These are phyloP conservation scores for Lonchura striata DNA, from an alignment of 2,113 vertebrate species.

Conservation along the genomic window DNA sequence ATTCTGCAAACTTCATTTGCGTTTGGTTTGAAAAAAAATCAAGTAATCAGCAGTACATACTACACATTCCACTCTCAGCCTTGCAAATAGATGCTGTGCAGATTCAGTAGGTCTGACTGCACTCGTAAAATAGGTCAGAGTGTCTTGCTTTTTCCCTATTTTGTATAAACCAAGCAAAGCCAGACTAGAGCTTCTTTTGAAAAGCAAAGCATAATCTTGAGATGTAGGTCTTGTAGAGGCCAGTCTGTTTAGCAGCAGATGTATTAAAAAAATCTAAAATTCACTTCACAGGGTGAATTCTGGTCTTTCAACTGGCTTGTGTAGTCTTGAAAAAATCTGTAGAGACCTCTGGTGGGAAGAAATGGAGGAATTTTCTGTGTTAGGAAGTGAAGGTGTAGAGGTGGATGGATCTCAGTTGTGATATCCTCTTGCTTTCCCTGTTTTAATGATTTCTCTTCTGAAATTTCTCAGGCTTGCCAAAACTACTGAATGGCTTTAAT, in stretches of 20 bases:
- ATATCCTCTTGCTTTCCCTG: not conserved
- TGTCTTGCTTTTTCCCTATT: not conserved
- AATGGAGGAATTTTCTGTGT: not conserved
- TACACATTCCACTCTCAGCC: not conserved
- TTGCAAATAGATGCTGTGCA: not conserved
- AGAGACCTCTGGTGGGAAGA: conserved; percentile 11
- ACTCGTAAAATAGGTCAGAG: not conserved
- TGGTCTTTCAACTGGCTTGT: not conserved
- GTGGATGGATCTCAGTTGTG: not conserved
- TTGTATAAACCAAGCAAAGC: not conserved
- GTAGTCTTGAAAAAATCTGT: not conserved
- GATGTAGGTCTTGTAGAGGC: not conserved
- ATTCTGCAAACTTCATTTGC: not conserved
- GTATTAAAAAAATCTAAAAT: not conserved
- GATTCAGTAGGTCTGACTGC: not conserved
- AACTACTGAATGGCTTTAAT: not conserved
- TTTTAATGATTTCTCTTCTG: not conserved
- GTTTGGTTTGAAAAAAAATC: conserved; percentile 8
- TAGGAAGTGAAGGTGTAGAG: not conserved
- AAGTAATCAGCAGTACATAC: not conserved
- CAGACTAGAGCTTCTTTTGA: not conserved
- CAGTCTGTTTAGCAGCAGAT: not conserved
- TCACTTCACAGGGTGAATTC: not conserved
- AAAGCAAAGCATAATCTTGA: not conserved
- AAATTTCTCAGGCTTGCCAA: not conserved